Evolutionary conservation across 2,888 invertebrate genomes (phyloP), one percentile per base, ranked within the genome.

Genomic region (Lepeophtheirus nordmannii): DNA sequence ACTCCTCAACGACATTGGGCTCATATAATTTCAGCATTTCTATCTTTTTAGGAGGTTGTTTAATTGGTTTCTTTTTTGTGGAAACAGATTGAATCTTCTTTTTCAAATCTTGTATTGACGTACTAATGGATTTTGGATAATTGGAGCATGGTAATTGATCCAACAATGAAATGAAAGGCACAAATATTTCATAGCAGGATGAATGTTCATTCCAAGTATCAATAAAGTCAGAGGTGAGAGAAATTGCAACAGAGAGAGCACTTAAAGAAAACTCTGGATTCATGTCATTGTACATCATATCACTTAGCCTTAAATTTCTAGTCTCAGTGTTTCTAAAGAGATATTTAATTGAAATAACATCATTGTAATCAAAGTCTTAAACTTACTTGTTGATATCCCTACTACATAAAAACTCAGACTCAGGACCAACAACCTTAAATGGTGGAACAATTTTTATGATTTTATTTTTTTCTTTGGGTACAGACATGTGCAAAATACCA

Each of bases 1-100:
- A 89, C 82, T 89, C 83, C 75, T 83, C 83, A 71, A 88, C 86
- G 69, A 93, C 82, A 72, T 85, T 84, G 0, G 93, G 93, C 74
- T 93, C 92, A 72, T 89, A 86, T 62, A 90, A 75, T 71, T 86
- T 84, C 70, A 93, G 76, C 0, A 86, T 83, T 75, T 88, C 89
- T 0, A 89, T 89, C 73, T 82, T 85, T 69, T 83, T 83, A 70
- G 82, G 84, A 59, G 82, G 82, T 68, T 80, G 74, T 12, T 80
- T 38, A 20, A 66, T 46, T 10, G 60, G 30, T 3, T 63, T 22
- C n/a, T 58, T 38, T 22, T 80, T 80, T 69, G 81, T 82, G 8
- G 80, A 76, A 60, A 77, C 76, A 14, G 72, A 73, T 40, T 65
- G 63, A 30, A 71, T 61, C 61, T 78, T 76, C 61, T 78, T 74